Evolutionary conservation across 2,113 vertebrate species (phyloP), one percentile per base, ranked within the genome.

Genomic region (Echinops telfairi): DNA sequence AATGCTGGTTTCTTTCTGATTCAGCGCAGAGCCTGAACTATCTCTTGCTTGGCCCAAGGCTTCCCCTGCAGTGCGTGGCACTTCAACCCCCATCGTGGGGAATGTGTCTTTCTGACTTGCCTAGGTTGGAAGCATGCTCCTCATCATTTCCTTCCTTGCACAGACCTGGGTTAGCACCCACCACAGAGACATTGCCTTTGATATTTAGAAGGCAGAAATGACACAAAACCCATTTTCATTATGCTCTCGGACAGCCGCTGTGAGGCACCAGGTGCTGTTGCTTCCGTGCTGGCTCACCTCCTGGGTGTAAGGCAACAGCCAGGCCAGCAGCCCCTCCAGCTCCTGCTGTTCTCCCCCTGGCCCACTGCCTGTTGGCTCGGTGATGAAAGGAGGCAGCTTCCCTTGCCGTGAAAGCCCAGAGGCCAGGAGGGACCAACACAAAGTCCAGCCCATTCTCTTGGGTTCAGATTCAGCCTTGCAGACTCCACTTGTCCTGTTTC

Each of bases 251-350:
- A 86, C 62, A 78, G 81, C 33, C 0, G 0, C 68, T 58, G 29
- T 27, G 0, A 16, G 70, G 31, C 25, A 19, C 6, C 80, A 88
- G 76, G 86, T 58, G 25, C 31, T 22, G 27, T 47, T 16, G 12
- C 38, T 40, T 27, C 14, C 6, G 31, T 1, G 4, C 27, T 25
- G 4, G 27, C 31, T 33, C 25, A 7, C 31, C 33, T 70, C 4
- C 0, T 23, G 16, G 0, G 0, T 0, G 4, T 17, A 19, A 86
- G 86, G n/a, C 62, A 25, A 43, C 4, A 58, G 78, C 22, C 88
- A 90, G 27, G 25, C 2, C 5, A 60, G 64, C 58, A 12, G 25
- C 22, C 14, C 71, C 58, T 66, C 31, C 15, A 25, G n/a, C 43
- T 80, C 60, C 6, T 4, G 16, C 23, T 43, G 53, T 16, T n/a